Evolutionary conservation across 2,888 invertebrate genomes (phyloP).

Genomic region (Plusia festucae): DNA sequence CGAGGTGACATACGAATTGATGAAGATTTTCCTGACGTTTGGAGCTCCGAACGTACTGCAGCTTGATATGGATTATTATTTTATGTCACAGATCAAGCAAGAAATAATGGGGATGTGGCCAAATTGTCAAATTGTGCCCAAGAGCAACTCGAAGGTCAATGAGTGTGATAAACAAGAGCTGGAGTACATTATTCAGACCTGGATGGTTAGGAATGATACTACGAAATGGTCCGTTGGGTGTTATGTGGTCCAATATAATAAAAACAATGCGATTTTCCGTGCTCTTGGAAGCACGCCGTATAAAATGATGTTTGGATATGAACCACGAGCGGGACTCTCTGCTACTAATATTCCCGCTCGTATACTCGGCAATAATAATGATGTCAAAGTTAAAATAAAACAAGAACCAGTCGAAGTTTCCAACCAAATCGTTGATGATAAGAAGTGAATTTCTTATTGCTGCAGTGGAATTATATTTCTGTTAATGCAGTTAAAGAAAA

Average conservation of each 20-base stretch:
- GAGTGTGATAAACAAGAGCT: conserved; percentile 6
- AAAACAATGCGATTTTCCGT: conserved; percentile 7
- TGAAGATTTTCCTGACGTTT: conserved; percentile 23
- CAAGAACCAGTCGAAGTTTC: not conserved
- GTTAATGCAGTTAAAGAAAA: too few species aligned
- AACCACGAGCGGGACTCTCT: not conserved
- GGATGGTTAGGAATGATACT: conserved; percentile 26
- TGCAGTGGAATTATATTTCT: too few species aligned
- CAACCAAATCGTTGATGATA: not conserved
- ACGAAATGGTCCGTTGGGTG: conserved; percentile 27
- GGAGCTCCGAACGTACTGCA: conserved; percentile 16
- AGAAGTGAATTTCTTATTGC: too few species aligned
- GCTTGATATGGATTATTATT: not conserved
- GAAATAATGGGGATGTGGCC: conserved; percentile 19
- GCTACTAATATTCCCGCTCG: not conserved
- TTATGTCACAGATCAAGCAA: conserved; percentile 3
- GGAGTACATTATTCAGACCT: conserved; percentile 6
- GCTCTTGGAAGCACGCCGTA: conserved; percentile 10
- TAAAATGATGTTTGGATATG: conserved; percentile 11
- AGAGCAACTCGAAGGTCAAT: not conserved
- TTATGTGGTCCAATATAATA: conserved; percentile 21
- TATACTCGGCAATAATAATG: not conserved
- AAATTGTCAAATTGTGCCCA: not conserved
- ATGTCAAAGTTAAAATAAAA: not conserved
- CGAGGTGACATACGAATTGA: conserved; percentile 20